phyloP scores from a whole-genome alignment of 2,888 invertebrate species.

The Camptogramma bilineatum region DNA sequence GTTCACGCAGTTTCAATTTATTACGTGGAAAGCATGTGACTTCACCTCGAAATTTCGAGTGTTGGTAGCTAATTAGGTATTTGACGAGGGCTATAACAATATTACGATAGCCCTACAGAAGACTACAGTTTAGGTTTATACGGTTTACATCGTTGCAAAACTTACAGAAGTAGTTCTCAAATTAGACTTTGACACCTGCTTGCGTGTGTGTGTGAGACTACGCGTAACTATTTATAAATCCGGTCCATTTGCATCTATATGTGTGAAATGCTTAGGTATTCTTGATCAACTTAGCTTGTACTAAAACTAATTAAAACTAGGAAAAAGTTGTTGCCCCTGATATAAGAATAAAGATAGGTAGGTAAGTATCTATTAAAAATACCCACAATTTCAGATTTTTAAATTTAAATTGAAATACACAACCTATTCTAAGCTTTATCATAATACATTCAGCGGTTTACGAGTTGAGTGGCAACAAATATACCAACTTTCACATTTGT shows the following conservation, averaged over 20 bases:
- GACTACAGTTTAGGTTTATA: neutral
- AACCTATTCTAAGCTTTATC: too few species aligned
- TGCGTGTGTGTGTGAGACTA: slow-evolving; percentile 60
- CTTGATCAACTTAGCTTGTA: neutral
- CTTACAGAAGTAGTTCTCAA: slow-evolving; percentile 44
- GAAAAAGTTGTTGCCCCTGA: too few species aligned
- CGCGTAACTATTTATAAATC: slow-evolving; percentile 55
- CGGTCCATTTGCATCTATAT: slow-evolving; percentile 12
- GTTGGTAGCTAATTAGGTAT: neutral
- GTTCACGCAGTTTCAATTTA: slow-evolving; percentile 5
- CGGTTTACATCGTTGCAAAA: too few species aligned
- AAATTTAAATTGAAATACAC: too few species aligned
- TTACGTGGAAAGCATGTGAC: slow-evolving; percentile 52
- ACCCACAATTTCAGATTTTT: neutral
- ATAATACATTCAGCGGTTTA: too few species aligned
- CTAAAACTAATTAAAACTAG: too few species aligned
- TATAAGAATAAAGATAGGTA: neutral
- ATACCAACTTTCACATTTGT: too few species aligned
- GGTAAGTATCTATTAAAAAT: neutral
- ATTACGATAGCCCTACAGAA: neutral
- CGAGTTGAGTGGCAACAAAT: too few species aligned
- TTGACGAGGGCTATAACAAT: neutral
- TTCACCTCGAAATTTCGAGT: slow-evolving; percentile 27
- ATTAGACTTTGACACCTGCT: slow-evolving; percentile 81
- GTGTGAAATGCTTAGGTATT: slow-evolving; percentile 2